A percentile compares a stretch with the other conserved stretches of the same genome.
Evolutionary conservation across 2,888 invertebrate genomes (phyloP).

Genomic region (Agrotis clavis): DNA sequence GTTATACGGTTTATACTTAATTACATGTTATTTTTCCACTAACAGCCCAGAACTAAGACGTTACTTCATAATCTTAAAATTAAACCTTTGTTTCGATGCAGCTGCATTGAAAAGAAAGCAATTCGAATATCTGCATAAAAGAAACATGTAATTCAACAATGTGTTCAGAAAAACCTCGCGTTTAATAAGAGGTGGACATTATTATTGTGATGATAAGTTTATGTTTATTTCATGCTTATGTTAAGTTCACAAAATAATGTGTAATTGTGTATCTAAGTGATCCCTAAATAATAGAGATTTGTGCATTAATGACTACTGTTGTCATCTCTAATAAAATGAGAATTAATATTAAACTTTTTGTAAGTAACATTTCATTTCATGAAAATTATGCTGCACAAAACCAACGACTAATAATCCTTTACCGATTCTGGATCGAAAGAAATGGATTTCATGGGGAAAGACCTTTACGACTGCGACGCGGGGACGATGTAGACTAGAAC

Average conservation of each 20-base stretch:
- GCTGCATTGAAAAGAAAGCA: conserved; percentile 32
- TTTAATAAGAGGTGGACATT: background rate
- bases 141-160: conserved; percentile 12
- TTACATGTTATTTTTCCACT: background rate
- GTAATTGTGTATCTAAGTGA: background rate
- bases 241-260: background rate
- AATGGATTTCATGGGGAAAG: too few relatives aligned
- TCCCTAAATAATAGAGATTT: too few relatives aligned
- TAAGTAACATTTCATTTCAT: conserved; percentile 10
- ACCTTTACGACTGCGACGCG: too few relatives aligned
- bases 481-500: too few relatives aligned
- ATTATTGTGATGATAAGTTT: conserved; percentile 2
- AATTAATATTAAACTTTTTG: conserved; percentile 11
- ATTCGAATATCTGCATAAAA: conserved; percentile 30
- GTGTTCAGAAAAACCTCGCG: conserved; percentile 27
- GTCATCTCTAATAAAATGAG: conserved; percentile 4
- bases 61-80: background rate
- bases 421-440: too few relatives aligned
- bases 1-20: background rate
- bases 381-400: too few relatives aligned
- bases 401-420: too few relatives aligned
- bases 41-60: too few relatives aligned
- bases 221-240: background rate
- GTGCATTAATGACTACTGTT: background rate
- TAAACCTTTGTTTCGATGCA: conserved; percentile 20